Percentiles rank a stretch among this genome's conserved stretches.
These are phyloP conservation scores for Argyra leucocephala DNA, from an alignment of 2,888 invertebrate species.

Conservation along the genomic window DNA sequence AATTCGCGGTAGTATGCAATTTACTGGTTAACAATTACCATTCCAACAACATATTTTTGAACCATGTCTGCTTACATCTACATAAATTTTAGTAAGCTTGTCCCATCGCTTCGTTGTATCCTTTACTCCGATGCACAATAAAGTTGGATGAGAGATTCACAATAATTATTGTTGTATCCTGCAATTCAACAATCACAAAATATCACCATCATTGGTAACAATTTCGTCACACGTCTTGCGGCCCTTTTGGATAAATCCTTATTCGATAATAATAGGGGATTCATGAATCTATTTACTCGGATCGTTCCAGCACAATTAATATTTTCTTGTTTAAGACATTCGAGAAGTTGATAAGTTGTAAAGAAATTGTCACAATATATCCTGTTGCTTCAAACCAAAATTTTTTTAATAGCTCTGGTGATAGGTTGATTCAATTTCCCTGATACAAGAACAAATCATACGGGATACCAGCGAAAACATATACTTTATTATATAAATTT, in stretches of 20 bases:
- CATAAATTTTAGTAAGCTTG: background rate
- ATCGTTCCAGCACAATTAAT: background rate
- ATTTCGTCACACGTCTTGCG: too few species aligned
- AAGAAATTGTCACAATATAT: too few species aligned
- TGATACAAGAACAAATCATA: slow-evolving; percentile 4
- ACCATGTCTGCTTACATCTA: too few species aligned
- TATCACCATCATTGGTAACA: background rate
- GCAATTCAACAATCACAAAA: background rate
- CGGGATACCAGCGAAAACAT: background rate
- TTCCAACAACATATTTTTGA: too few species aligned
- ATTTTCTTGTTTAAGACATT: background rate
- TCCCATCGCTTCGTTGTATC: background rate
- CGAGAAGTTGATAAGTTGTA: background rate
- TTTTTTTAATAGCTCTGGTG: background rate
- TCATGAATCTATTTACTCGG: background rate
- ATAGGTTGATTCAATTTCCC: background rate
- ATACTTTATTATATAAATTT: too few species aligned
- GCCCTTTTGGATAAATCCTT: background rate
- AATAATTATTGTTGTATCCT: too few species aligned
- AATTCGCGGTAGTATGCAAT: too few species aligned
- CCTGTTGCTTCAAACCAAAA: background rate
- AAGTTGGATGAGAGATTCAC: background rate
- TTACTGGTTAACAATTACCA: too few species aligned
- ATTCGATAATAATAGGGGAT: background rate
- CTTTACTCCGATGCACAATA: background rate